Conservation (phyloP, 1,140 invertebrate species). For the Linepithema humile region DNA sequence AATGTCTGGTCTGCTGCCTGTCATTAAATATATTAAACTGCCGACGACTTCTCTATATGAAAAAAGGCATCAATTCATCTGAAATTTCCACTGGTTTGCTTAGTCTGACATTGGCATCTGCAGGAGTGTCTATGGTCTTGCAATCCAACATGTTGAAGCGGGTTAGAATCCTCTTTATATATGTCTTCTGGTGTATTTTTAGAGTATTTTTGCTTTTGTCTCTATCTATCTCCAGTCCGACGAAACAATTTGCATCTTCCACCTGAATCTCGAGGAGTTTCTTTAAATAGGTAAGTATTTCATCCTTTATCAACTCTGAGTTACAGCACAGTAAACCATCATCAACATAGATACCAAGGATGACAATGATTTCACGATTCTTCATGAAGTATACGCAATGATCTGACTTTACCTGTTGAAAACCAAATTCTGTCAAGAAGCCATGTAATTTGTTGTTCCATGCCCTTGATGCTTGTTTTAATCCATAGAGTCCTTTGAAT, state of each 20-base stretch:
- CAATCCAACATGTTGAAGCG: neutral
- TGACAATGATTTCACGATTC: neutral
- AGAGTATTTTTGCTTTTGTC: neutral
- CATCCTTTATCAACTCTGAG: neutral
- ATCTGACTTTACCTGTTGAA: neutral
- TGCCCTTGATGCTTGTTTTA: neutral
- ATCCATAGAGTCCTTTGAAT: neutral
- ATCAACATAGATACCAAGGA: neutral
- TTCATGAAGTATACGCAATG: neutral
- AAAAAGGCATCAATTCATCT: too few species aligned
- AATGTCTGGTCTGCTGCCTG: neutral
- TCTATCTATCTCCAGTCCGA: neutral
- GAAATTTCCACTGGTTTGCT: neutral
- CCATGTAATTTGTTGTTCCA: neutral
- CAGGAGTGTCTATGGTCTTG: too few species aligned
- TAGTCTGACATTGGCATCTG: too few species aligned
- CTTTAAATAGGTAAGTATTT: neutral
- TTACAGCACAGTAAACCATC: neutral
- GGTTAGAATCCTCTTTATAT: neutral
- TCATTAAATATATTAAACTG: neutral
- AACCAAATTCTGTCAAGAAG: neutral
- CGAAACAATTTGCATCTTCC: neutral
- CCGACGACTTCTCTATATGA: neutral
- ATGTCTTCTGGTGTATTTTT: neutral
- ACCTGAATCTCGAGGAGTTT: neutral